phyloP scores from a whole-genome alignment of 1,140 invertebrate genomes.

The Orchesella cincta region DNA sequence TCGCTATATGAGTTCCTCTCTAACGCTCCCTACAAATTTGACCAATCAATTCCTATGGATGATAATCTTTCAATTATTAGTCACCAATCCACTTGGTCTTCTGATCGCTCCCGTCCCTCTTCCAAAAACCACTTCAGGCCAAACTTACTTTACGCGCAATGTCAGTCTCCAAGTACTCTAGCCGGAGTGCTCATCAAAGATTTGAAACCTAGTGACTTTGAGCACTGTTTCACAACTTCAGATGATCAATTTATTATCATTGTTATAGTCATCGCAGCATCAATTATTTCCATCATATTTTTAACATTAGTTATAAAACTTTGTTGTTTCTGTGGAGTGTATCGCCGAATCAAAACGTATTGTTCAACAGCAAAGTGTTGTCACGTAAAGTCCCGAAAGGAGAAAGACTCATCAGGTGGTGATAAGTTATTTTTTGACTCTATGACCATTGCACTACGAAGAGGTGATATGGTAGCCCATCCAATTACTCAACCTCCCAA shows the following conservation, averaged over 20 bases:
- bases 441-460: conserved; percentile 17
- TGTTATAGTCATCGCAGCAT: conserved; percentile 42
- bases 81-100: not conserved
- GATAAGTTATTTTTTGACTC: conserved; percentile 36
- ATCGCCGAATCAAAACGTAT: not conserved
- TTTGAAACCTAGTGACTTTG: conserved; percentile 41
- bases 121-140: not conserved
- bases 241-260: conserved; percentile 44
- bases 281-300: conserved; percentile 38
- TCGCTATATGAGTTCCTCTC: too few relatives aligned
- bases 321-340: conserved; percentile 35
- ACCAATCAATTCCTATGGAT: conserved; percentile 12
- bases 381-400: conserved; percentile 22
- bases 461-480: conserved; percentile 31
- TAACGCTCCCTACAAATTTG: not conserved
- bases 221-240: conserved; percentile 35
- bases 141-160: conserved; percentile 36
- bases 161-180: conserved; percentile 29
- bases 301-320: conserved; percentile 37
- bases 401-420: conserved; percentile 29
- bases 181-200: conserved; percentile 37
- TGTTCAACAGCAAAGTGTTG: conserved; percentile 8
- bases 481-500: conserved; percentile 35
- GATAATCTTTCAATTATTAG: conserved; percentile 21
- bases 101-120: not conserved